phyloP scores from a whole-genome alignment of 2,113 vertebrate genomes.

The Epinephelus moara region DNA sequence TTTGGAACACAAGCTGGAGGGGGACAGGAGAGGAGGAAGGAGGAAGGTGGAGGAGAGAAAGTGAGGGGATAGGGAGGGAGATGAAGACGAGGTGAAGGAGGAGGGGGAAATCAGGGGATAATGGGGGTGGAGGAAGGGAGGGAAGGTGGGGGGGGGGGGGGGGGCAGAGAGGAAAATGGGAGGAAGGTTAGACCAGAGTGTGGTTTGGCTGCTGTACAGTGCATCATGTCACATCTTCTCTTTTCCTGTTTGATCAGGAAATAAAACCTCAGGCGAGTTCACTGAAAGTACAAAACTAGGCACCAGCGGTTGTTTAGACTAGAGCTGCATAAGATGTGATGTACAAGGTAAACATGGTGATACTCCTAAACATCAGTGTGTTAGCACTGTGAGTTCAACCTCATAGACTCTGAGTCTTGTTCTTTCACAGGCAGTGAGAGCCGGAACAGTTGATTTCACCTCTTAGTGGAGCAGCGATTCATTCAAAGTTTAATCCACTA shows the following conservation, averaged over 20 bases:
- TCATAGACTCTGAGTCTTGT: too few relatives aligned
- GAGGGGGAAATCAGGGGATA: background rate
- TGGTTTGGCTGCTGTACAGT: background rate
- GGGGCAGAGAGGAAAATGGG: background rate
- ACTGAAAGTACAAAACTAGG: background rate
- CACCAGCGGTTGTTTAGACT: background rate
- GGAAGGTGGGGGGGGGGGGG: background rate
- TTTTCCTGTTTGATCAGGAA: background rate
- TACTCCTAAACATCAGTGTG: too few relatives aligned
- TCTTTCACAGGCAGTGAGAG: background rate
- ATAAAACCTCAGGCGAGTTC: background rate
- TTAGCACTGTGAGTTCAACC: too few relatives aligned
- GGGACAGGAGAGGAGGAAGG: background rate
- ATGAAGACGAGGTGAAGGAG: constrained; percentile 5
- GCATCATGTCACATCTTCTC: background rate
- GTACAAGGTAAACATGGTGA: too few relatives aligned
- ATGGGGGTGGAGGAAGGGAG: background rate
- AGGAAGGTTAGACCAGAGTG: background rate
- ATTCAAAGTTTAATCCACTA: background rate
- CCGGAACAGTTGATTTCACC: background rate
- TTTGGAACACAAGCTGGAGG: constrained; percentile 76
- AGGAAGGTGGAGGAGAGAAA: background rate
- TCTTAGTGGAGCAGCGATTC: background rate
- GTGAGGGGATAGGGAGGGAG: background rate
- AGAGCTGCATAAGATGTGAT: too few relatives aligned